Evolutionary conservation across 1,140 invertebrate genomes (phyloP), one percentile per base, ranked within the genome.

Genomic region (Bombus affinis): DNA sequence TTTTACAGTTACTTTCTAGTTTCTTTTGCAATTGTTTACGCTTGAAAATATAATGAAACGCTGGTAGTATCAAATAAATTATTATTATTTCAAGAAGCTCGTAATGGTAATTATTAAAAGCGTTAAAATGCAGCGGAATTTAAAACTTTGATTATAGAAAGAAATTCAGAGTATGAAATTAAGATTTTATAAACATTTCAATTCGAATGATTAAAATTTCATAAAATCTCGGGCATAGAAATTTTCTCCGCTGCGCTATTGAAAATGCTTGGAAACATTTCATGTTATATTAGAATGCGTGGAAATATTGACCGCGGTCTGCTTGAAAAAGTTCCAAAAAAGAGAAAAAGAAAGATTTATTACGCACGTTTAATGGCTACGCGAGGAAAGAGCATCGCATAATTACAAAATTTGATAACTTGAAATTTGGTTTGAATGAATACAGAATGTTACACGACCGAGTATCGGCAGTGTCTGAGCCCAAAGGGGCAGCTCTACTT

Each of bases 401-500:
- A 37, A 76, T 76, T 78, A 68, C 59, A 88, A 74, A 42, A 59
- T 66, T 83, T 90, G 82, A 90, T 92, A 91, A 93, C 89, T 81
- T 92, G 91, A 90, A 93, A 94, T 95, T 94, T 95, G 87, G 88
- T 95, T 95, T 95, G 91, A 92, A 94, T 95, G 92, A 94, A 95
- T 95, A 93, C 95, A 96, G 96, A 96, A 92, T 95, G 93, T 95
- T 95, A 96, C 93, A 95, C 96, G 93, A 96, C 95, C 94, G 95
- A 96, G 94, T 96, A 95, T 94, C 96, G 96, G 92, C 96, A 95
- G 93, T 96, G 95, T 95, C 95, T 97, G 95, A 97, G 96, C 96
- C 96, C 97, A 94, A 96, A 97, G 96, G 97, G 97, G 95, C 96
- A 96, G 96, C 96, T 97, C 93, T 97, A 97, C 96, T 96, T 97